A percentile compares a stretch with the other conserved stretches of the same genome.
Evolutionary conservation across 2,888 invertebrate species (phyloP).

Genomic region (Lydus trimaculatus): DNA sequence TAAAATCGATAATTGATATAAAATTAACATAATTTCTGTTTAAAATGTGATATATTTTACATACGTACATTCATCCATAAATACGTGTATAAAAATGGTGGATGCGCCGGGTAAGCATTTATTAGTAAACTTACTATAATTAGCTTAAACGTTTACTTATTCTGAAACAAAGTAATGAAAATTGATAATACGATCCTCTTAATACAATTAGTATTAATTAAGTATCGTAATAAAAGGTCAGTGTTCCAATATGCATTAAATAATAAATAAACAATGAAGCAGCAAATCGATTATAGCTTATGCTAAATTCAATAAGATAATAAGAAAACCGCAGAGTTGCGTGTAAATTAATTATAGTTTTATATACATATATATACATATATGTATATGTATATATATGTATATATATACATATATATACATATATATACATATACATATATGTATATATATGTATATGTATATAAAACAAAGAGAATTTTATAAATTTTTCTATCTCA

Average conservation of each 20-base stretch:
- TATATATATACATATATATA: no score
- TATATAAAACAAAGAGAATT: no score
- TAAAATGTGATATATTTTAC: background rate
- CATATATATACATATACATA: no score
- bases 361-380: no score
- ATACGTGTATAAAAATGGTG: background rate
- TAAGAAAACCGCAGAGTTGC: constrained; percentile 32
- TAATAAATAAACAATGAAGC: constrained; percentile 34
- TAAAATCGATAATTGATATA: constrained; percentile 16
- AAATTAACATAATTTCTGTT: background rate
- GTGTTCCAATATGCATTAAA: constrained; percentile 29
- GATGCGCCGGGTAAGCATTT: constrained; percentile 4
- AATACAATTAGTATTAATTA: constrained; percentile 24
- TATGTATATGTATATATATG: no score
- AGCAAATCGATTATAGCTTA: constrained; percentile 32
- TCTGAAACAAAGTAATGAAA: background rate
- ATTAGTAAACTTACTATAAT: background rate
- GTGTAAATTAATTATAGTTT: constrained; percentile 34
- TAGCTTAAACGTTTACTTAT: background rate
- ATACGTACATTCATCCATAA: no score
- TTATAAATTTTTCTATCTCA: no score
- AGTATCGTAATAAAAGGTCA: constrained; percentile 27
- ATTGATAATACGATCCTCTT: background rate
- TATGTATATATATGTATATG: no score
- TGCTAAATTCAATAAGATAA: constrained; percentile 16